These are phyloP conservation scores for Riptortus pedestris DNA, from an alignment of 1,140 invertebrate species.

Conservation along the genomic window DNA sequence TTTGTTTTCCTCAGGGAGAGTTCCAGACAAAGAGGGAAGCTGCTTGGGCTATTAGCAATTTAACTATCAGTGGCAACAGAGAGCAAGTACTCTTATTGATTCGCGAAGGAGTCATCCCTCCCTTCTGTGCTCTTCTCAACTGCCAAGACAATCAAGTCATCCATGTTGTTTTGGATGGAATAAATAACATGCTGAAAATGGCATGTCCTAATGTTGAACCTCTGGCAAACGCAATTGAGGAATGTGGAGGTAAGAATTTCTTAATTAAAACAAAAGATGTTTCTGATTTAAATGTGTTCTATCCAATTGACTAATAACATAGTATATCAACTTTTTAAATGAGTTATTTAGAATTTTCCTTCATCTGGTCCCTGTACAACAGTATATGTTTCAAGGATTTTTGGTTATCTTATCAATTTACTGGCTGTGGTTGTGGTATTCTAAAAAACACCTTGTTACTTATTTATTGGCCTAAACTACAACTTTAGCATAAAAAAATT, in stretches of 20 bases:
- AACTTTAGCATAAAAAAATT: too few relatives aligned
- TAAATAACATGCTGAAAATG: conserved; percentile 84
- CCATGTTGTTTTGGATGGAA: conserved; percentile 82
- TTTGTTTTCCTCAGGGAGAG: conserved; percentile 66
- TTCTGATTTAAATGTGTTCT: too few relatives aligned
- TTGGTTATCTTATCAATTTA: too few relatives aligned
- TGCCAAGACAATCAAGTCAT: conserved; percentile 85
- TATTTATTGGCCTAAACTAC: too few relatives aligned
- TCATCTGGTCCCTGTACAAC: too few relatives aligned
- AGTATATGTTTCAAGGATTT: too few relatives aligned
- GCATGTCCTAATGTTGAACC: conserved; percentile 55
- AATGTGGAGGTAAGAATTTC: conserved; percentile 59
- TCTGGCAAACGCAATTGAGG: conserved; percentile 78
- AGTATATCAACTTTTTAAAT: too few relatives aligned
- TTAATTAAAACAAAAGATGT: not conserved
- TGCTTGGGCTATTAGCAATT: conserved; percentile 97
- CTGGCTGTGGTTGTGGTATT: too few relatives aligned
- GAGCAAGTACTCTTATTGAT: conserved; percentile 83
- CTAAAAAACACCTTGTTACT: too few relatives aligned
- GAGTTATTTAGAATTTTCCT: too few relatives aligned
- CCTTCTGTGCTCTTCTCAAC: conserved; percentile 78
- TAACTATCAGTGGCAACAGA: conserved; percentile 90
- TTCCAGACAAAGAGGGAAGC: conserved; percentile 99
- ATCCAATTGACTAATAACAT: too few relatives aligned
- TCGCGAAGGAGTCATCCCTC: conserved; percentile 75